Conservation (phyloP, 1,140 invertebrate species). For the Drosophila nigromelanica region DNA sequence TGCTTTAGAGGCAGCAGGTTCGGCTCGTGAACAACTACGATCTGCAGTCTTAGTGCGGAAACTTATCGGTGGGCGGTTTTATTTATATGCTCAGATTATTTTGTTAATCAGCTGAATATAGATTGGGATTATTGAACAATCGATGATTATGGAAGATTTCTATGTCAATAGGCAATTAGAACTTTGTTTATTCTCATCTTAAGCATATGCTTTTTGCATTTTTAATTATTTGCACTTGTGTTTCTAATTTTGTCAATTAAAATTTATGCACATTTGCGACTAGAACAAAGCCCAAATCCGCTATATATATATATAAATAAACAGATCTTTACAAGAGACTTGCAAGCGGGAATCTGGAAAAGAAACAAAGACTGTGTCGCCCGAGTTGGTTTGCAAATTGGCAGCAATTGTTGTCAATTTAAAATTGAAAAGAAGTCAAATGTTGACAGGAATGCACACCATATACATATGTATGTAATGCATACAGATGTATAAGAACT, state of each 20-base stretch:
- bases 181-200: no score
- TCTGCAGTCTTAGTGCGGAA: neutral
- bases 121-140: neutral
- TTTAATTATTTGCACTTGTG: constrained; percentile 59
- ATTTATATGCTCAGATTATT: no score
- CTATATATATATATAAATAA: constrained; percentile 8
- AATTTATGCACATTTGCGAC: constrained; percentile 56
- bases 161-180: constrained; percentile 1
- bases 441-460: constrained; percentile 56
- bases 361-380: constrained; percentile 4
- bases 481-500: constrained; percentile 22
- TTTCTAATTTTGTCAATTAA: constrained; percentile 44
- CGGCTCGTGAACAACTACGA: neutral
- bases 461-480: constrained; percentile 14
- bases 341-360: constrained; percentile 11
- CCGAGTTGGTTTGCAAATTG: constrained; percentile 55
- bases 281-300: constrained; percentile 22
- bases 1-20: neutral
- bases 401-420: constrained; percentile 77
- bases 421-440: constrained; percentile 82
- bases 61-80: no score
- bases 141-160: neutral
- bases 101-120: neutral
- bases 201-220: constrained; percentile 25
- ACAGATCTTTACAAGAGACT: neutral